Percentiles rank a stretch among this genome's conserved stretches.
Evolutionary conservation across 1,140 invertebrate species (phyloP).

Genomic region (Bradynema listronoti): DNA sequence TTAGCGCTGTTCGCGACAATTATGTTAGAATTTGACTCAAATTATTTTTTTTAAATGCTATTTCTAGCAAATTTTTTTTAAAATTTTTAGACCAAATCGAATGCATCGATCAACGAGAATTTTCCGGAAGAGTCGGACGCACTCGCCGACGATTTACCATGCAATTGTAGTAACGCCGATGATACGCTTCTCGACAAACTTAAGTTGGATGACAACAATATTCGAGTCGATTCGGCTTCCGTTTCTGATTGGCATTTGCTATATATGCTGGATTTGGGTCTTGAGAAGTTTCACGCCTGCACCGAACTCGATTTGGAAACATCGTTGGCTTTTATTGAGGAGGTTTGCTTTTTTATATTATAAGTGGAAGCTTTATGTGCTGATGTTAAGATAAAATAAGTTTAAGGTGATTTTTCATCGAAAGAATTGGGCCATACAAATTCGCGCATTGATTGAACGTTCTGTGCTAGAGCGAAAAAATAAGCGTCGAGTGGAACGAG

Average conservation of each 20-base stretch:
- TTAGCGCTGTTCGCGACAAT: too few species aligned
- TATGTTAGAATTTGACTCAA: too few species aligned
- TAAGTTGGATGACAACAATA: slow-evolving; percentile 10
- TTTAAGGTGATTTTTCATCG: slow-evolving; percentile 17
- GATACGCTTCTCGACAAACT: slow-evolving; percentile 21
- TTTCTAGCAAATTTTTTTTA: too few species aligned
- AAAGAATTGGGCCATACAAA: slow-evolving; percentile 28
- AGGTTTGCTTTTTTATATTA: slow-evolving; percentile 10
- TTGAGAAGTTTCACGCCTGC: not conserved
- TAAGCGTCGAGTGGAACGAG: slow-evolving; percentile 20
- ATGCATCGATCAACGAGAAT: too few species aligned
- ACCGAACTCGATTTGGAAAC: slow-evolving; percentile 7
- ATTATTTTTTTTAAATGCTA: too few species aligned
- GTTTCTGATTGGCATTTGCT: not conserved
- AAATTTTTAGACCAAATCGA: too few species aligned
- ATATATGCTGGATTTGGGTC: not conserved
- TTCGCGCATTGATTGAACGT: slow-evolving; percentile 24
- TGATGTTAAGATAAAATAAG: too few species aligned
- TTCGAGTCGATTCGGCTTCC: not conserved
- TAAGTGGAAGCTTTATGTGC: too few species aligned
- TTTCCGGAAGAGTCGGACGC: too few species aligned
- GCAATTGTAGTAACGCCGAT: slow-evolving; percentile 18
- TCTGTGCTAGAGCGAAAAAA: slow-evolving; percentile 20
- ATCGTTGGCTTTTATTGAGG: slow-evolving; percentile 9
- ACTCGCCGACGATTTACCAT: slow-evolving; percentile 12